A percentile compares a stretch with the other conserved stretches of the same genome.
Evolutionary conservation across 30 jellyfish, hydroid and myxozoan species (phyloP).

Genomic region (Clytia hemisphaerica): DNA sequence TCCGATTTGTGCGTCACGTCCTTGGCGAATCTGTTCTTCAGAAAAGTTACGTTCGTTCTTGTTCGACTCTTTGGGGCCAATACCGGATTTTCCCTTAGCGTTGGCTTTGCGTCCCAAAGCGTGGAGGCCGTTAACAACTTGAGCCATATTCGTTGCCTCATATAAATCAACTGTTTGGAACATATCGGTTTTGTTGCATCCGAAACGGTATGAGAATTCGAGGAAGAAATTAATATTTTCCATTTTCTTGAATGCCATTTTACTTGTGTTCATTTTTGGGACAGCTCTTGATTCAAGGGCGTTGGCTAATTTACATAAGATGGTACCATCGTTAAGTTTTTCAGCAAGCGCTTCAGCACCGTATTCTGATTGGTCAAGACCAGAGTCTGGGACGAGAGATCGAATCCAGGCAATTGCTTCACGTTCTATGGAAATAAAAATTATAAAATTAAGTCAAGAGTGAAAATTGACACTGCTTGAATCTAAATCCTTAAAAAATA

Average conservation of each 20-base stretch:
- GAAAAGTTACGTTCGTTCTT: conserved; percentile 75
- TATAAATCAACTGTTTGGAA: conserved; percentile 35
- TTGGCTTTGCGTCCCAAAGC: conserved; percentile 92
- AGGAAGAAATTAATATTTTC: conserved; percentile 32
- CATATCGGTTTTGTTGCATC: conserved; percentile 1
- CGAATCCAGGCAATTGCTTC: conserved; percentile 80
- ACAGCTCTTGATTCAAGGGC: conserved; percentile 14
- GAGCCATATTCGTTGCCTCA: conserved; percentile 59
- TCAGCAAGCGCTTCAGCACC: conserved; percentile 37
- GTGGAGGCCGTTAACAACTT: conserved; percentile 60
- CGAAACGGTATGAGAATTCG: conserved; percentile 1
- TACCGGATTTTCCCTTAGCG: conserved; percentile 42
- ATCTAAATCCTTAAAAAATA: too few species aligned
- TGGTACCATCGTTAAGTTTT: conserved; percentile 63
- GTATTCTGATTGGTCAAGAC: conserved; percentile 2
- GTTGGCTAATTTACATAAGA: conserved; percentile 36
- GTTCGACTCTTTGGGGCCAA: conserved; percentile 92
- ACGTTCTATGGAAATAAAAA: conserved; percentile 33
- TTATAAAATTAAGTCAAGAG: too few species aligned
- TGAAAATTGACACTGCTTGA: too few species aligned
- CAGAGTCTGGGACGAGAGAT: conserved; percentile 46
- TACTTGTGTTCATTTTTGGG: neutral
- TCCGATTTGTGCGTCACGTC: conserved; percentile 66
- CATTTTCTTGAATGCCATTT: conserved; percentile 62
- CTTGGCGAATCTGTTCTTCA: conserved; percentile 86